Percentiles rank a stretch among this genome's conserved stretches.
These are phyloP conservation scores for Papilio protenor DNA, from an alignment of 2,888 invertebrate genomes.

Conservation along the genomic window DNA sequence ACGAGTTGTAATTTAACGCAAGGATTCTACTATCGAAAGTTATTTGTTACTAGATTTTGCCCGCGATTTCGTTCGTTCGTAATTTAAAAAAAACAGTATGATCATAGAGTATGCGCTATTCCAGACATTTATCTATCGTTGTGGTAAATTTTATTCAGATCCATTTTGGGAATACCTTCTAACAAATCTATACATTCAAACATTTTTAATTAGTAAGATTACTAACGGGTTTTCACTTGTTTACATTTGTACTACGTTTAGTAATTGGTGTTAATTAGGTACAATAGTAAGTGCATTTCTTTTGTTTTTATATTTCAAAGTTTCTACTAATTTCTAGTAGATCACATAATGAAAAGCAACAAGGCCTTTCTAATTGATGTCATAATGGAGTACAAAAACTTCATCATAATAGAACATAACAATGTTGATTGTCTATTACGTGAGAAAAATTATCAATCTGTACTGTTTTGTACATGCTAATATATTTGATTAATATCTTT, in stretches of 20 bases:
- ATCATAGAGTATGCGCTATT: too few species aligned
- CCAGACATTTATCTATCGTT: too few species aligned
- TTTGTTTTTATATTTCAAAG: background rate
- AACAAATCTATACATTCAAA: too few species aligned
- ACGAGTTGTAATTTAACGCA: conserved; percentile 29
- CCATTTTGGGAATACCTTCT: too few species aligned
- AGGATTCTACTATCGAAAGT: conserved; percentile 13
- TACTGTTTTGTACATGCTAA: background rate
- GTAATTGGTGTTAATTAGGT: background rate
- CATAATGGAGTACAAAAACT: conserved; percentile 12
- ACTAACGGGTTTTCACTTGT: too few species aligned
- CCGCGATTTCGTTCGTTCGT: background rate
- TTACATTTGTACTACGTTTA: too few species aligned
- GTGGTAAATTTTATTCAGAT: too few species aligned
- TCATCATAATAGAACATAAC: conserved; percentile 12
- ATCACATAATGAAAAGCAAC: background rate
- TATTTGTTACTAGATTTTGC: background rate
- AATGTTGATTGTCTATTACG: conserved; percentile 6
- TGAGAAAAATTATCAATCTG: conserved; percentile 15
- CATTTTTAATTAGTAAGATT: too few species aligned
- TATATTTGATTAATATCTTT: conserved; percentile 17
- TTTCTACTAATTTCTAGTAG: background rate
- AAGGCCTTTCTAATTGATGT: conserved; percentile 7
- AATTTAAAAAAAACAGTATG: too few species aligned
- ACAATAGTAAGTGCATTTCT: too few species aligned